Base-by-base conservation (phyloP, 2,888 invertebrate species). In the Drosophila peninsularis region DNA sequence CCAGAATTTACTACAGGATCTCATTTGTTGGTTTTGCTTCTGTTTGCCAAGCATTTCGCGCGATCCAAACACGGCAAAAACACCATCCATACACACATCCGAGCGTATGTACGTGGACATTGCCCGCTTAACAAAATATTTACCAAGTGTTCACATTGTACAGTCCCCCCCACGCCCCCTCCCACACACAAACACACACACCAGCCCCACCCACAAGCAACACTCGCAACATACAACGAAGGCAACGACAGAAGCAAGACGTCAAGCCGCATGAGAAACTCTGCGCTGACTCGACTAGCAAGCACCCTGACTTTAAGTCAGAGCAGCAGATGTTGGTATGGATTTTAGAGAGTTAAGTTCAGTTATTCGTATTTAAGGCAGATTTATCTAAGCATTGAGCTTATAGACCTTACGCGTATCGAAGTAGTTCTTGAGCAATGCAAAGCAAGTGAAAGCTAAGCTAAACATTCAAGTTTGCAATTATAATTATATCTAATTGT, bases 21-120 rank as follows among this genome's bases (percentile, higher is more conserved):
- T 81, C 79, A 84, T 84, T 74, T 83, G 88, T 83, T 87, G 80
- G 87, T 87, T 83, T 87, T 81, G 84, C 74, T 75, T 65, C 64
- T 71, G 76, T 88, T 82, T 82, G 80, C 72, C 72, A 77, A 82
- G 80, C 83, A 85, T 80, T 85, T 82, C 71, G 74, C 80, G 75
- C 72, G 85, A 71, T 74, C 66, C 84, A 71, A 71, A 80, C 54
- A 67, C 63, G 58, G 45, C 50, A 52, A 62, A 44, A 78, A 32
- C 52, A 60, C 52, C 64, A 34, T 34, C 50, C 50, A 50, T 34
- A 34, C 34, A 62, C 64, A 66, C 53, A 52, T 49, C 41, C 42
- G 30, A 49, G 37, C 42, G 37, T 52, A 39, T n/a, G 44, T 37
- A 62, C 60, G 75, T 73, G 82, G 81, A 78, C 82, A 78, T 56